phyloP scores from a whole-genome alignment of 2,797 vertebrate species.

The Anguilla pacifica region DNA sequence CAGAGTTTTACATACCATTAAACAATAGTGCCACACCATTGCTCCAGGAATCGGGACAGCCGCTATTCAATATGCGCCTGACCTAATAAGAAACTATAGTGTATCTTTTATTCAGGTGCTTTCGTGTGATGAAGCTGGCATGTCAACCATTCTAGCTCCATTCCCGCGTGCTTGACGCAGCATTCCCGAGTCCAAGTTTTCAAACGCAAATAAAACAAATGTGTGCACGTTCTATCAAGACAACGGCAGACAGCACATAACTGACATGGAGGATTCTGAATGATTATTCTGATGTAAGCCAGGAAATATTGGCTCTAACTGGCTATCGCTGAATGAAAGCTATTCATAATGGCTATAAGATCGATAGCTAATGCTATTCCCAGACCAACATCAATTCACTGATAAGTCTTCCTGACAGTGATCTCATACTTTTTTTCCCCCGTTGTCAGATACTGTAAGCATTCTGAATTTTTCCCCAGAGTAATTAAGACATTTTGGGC shows the following conservation, averaged over 20 bases:
- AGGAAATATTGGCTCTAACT: background rate
- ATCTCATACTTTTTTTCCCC: background rate
- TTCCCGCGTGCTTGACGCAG: background rate
- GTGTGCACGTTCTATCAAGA: background rate
- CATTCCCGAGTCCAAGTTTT: background rate
- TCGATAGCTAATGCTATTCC: background rate
- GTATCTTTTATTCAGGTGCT: background rate
- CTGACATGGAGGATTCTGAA: background rate
- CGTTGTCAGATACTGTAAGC: background rate
- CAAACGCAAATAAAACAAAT: background rate
- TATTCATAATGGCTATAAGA: background rate
- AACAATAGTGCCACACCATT: background rate
- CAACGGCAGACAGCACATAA: background rate
- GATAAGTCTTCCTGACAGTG: background rate
- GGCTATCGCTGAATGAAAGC: background rate
- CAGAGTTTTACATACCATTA: background rate
- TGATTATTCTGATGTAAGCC: background rate
- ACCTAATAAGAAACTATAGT: background rate
- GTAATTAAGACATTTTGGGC: background rate
- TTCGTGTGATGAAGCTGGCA: background rate
- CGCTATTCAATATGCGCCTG: background rate
- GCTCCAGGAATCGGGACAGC: background rate
- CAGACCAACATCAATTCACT: background rate
- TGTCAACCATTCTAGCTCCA: background rate
- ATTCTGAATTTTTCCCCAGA: background rate